A percentile compares a stretch with the other conserved stretches of the same genome.
These are phyloP conservation scores for Theretra japonica DNA, from an alignment of 2,888 invertebrate species.

Conservation along the genomic window DNA sequence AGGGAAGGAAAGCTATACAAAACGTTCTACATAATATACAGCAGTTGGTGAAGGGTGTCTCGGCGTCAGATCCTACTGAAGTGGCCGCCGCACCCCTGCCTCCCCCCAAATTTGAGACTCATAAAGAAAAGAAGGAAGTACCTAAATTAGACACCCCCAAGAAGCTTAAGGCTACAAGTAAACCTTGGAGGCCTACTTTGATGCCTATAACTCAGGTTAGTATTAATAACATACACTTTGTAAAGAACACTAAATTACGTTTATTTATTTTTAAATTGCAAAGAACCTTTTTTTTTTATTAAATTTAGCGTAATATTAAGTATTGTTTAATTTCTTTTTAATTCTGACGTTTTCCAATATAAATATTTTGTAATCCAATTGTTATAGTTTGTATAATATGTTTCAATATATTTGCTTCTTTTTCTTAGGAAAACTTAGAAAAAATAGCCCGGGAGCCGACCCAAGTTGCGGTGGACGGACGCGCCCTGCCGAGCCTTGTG, in stretches of 20 bases:
- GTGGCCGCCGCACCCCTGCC: slow-evolving; percentile 71
- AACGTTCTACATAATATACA: slow-evolving; percentile 80
- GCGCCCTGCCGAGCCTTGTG: slow-evolving; percentile 86
- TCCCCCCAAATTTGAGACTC: slow-evolving; percentile 56
- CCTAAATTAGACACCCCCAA: slow-evolving; percentile 64
- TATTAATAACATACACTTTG: background rate
- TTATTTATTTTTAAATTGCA: background rate
- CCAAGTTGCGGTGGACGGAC: slow-evolving; percentile 85
- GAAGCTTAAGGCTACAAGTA: slow-evolving; percentile 81
- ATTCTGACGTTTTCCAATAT: too few species aligned
- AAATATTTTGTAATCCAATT: too few species aligned
- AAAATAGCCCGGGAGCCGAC: slow-evolving; percentile 75
- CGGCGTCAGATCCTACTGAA: slow-evolving; percentile 76
- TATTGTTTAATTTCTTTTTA: too few species aligned
- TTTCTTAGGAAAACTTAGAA: slow-evolving; percentile 71
- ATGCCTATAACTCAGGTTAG: slow-evolving; percentile 86
- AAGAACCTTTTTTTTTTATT: background rate
- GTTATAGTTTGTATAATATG: background rate
- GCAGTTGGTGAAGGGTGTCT: slow-evolving; percentile 78
- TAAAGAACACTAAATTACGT: too few species aligned
- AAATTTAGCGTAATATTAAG: background rate
- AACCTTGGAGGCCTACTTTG: slow-evolving; percentile 89
- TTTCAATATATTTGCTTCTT: background rate
- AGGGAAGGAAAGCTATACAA: slow-evolving; percentile 77
- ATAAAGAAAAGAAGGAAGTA: slow-evolving; percentile 68